Evolutionary conservation across 2,113 vertebrate genomes (phyloP).

Genomic region (Myotis lucifugus): DNA sequence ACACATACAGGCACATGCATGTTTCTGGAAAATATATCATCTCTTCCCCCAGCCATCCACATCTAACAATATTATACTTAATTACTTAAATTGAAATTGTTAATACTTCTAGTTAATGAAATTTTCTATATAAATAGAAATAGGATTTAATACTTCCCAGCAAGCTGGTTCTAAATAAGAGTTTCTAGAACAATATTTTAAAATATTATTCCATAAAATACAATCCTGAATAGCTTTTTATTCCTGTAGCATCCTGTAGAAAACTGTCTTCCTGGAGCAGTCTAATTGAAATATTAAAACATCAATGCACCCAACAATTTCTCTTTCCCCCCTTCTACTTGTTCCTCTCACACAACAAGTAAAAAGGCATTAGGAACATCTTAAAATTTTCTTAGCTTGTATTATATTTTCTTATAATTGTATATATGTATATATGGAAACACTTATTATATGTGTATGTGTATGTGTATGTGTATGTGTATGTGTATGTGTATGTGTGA

Average conservation of each 20-base stretch:
- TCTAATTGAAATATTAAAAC: background rate
- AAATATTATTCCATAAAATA: background rate
- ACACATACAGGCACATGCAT: rapidly evolving
- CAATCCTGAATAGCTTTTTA: background rate
- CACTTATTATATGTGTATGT: background rate
- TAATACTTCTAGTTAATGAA: background rate
- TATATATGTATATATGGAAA: background rate
- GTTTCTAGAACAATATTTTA: background rate
- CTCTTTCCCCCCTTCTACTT: background rate
- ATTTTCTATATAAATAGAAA: background rate
- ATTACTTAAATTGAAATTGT: background rate
- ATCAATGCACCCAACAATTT: background rate
- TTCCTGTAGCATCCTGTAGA: background rate
- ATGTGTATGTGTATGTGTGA: background rate
- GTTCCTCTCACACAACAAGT: background rate
- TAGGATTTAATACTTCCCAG: background rate
- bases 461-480: background rate
- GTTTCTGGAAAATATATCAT: background rate
- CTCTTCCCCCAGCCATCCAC: background rate
- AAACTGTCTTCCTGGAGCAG: background rate
- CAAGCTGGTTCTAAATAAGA: background rate
- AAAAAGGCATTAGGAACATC: background rate
- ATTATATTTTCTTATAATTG: background rate
- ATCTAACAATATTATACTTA: background rate
- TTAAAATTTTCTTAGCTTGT: background rate